phyloP scores from a whole-genome alignment of 2,888 invertebrate genomes.

The Altica lythri region DNA sequence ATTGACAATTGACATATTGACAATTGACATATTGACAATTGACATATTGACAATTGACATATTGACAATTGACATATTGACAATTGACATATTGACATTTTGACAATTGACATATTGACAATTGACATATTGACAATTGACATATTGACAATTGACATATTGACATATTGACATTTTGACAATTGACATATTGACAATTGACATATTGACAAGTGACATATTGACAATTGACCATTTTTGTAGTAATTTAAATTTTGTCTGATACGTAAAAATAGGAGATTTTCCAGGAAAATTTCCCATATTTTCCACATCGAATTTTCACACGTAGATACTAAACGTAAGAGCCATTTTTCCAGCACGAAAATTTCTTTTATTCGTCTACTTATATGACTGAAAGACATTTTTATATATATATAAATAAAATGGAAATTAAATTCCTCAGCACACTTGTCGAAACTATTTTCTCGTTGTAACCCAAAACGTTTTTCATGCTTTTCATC shows the following conservation, averaged over 20 bases:
- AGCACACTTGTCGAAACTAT: conserved; percentile 14
- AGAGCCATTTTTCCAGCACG: conserved; percentile 7
- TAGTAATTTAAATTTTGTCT: not conserved
- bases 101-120: not conserved
- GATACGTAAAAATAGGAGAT: conserved; percentile 3
- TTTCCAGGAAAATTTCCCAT: conserved; percentile 13
- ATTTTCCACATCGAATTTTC: conserved; percentile 1
- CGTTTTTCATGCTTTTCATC: conserved; percentile 9
- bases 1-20: too few relatives aligned
- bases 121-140: not conserved
- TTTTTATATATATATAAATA: too few relatives aligned
- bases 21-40: too few relatives aligned
- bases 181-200: too few relatives aligned
- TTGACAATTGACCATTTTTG: too few relatives aligned
- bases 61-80: too few relatives aligned
- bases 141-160: too few relatives aligned
- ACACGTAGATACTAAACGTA: conserved; percentile 4
- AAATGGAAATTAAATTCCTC: conserved; percentile 25
- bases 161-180: too few relatives aligned
- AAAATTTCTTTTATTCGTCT: conserved; percentile 20
- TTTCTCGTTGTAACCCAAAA: conserved; percentile 23
- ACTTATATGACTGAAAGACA: conserved; percentile 19
- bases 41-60: too few relatives aligned
- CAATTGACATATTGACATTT: not conserved
- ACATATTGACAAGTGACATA: too few relatives aligned